Conservation (phyloP, 2,113 vertebrate genomes). For the Paracanthobrama guichenoti region DNA sequence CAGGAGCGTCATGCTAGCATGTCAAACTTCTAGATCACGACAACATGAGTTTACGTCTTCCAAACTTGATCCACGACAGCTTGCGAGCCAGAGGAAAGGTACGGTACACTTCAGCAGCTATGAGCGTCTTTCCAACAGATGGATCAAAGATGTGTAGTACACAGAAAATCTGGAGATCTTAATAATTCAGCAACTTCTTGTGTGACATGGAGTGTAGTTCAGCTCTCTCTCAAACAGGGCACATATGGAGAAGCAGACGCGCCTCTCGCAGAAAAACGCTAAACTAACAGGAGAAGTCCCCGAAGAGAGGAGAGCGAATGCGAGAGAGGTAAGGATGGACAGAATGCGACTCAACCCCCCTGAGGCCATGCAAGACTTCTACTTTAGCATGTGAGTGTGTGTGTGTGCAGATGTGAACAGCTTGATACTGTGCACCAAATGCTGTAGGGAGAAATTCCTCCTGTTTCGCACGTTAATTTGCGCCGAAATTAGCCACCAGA, state of each 20-base stretch:
- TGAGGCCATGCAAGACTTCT: slow-evolving; percentile 70
- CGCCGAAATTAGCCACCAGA: slow-evolving; percentile 68
- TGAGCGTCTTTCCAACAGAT: slow-evolving; percentile 74
- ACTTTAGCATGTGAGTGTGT: slow-evolving; percentile 64
- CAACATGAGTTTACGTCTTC: slow-evolving; percentile 66
- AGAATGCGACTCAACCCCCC: slow-evolving; percentile 74
- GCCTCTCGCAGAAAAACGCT: slow-evolving; percentile 72
- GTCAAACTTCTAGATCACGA: slow-evolving; percentile 66
- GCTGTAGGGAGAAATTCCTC: slow-evolving; percentile 73
- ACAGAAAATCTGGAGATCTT: slow-evolving; percentile 80
- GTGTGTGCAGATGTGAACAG: slow-evolving; percentile 72
- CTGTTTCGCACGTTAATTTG: slow-evolving; percentile 72
- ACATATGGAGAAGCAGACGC: slow-evolving; percentile 81
- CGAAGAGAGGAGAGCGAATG: slow-evolving; percentile 70
- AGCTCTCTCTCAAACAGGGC: slow-evolving; percentile 74
- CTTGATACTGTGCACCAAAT: slow-evolving; percentile 76
- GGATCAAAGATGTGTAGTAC: slow-evolving; percentile 76
- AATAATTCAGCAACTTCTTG: slow-evolving; percentile 82
- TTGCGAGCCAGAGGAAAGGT: slow-evolving; percentile 73
- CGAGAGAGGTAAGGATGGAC: slow-evolving; percentile 73
- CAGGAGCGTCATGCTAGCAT: not conserved
- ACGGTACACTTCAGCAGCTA: slow-evolving; percentile 72
- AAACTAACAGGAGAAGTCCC: slow-evolving; percentile 80
- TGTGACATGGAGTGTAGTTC: slow-evolving; percentile 80
- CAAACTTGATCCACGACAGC: slow-evolving; percentile 75